Conservation (phyloP, 1,140 invertebrate species). For the Drosophila lowei region DNA sequence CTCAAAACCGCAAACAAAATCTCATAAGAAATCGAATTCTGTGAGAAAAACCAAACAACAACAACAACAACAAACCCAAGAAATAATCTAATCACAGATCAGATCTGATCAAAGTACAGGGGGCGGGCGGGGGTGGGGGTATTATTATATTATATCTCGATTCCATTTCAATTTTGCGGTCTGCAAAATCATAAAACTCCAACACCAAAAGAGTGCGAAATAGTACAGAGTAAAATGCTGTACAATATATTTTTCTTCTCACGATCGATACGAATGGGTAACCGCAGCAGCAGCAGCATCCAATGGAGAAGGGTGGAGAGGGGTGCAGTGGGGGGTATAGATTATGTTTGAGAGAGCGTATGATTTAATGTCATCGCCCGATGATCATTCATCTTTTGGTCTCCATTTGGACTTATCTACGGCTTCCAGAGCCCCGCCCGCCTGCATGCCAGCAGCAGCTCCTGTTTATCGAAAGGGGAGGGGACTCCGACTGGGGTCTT, state of each 20-base stretch:
- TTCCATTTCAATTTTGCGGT: slow-evolving; percentile 68
- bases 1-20: no score
- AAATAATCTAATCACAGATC: no score
- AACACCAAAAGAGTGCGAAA: slow-evolving; percentile 20
- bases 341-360: slow-evolving; percentile 33
- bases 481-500: no score
- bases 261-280: slow-evolving; percentile 59
- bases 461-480: not conserved
- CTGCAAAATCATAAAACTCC: slow-evolving; percentile 56
- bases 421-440: slow-evolving; percentile 33
- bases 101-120: no score
- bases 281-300: slow-evolving; percentile 50
- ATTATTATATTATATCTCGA: not conserved
- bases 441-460: not conserved
- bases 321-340: not conserved
- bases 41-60: no score
- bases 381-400: slow-evolving; percentile 63
- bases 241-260: slow-evolving; percentile 53
- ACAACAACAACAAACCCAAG: no score
- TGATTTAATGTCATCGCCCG: slow-evolving; percentile 72
- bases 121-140: no score
- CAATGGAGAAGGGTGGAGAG: no score
- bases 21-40: no score
- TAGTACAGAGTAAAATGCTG: slow-evolving; percentile 7
- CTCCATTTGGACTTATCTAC: slow-evolving; percentile 32